Base-by-base conservation (phyloP, 2,797 vertebrate genomes). In the Acipenser ruthenus region DNA sequence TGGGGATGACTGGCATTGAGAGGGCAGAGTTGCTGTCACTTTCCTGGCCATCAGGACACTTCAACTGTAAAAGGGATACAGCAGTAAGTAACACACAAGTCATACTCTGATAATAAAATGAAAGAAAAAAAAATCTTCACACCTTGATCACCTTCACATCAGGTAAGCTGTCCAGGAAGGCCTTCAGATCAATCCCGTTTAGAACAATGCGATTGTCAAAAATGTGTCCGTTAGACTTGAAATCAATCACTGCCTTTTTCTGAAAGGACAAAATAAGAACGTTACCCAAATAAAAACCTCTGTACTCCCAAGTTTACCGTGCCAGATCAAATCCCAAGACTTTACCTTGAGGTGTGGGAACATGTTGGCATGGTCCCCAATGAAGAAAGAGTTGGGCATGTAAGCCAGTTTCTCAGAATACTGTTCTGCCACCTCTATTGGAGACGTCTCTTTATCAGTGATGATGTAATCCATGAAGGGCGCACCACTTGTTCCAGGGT, bases 231-330 rank as follows among this genome's bases (percentile, higher is more conserved):
- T 98, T 99, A 11, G 96, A 98, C 75, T 99, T 99, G 84, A 99
- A 99, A 84, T 99, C 96, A 71, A 99, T 98, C 67, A 99, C 97
- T 15, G 97, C 96, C 83, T 98, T 99, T 93, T 99, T 98, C 97
- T 99, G 84, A 71, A 3, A 3, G 49, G 11, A 6, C 12, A 12
- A 62, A 60, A 55, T 51, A 11, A 60, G 50, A 47, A 56, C 50
- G 64, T 55, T n/a, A 37, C 11, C 12, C 10, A 52, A 0, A 8
- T 0, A 2, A 15, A 61, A 7, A 11, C 0, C 6, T 4, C 11
- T 11, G 6, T 49, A 23, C 11, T 6, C 8, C 8, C 11, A 65
- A 3, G 23, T 37, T 4, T 37, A 37, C 23, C 23, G 23, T 37
- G 23, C 2, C 23, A 37, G 23, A 37, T 37, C 2, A 37, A 37